Evolutionary conservation across 2,888 invertebrate genomes (phyloP).

Genomic region (Encarsia formosa): DNA sequence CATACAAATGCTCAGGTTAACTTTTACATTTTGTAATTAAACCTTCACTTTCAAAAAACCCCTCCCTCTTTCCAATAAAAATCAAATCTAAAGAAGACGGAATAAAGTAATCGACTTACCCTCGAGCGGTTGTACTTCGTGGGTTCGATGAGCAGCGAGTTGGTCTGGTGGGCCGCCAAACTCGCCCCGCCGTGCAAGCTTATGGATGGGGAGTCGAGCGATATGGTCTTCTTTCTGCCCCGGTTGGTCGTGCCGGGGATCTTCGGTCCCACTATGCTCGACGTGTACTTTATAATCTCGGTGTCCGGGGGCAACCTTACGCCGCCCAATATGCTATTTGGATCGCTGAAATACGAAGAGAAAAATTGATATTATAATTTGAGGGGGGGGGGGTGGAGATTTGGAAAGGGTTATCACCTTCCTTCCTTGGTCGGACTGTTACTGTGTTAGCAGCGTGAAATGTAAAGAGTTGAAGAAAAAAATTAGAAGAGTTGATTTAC

Average conservation of each 20-base stretch:
- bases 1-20: no score
- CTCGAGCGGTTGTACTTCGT: slow-evolving; percentile 44
- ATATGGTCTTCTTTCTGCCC: slow-evolving; percentile 84
- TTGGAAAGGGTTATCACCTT: slow-evolving; percentile 42
- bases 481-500: no score
- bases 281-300: slow-evolving; percentile 86
- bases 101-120: no score
- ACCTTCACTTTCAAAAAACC: no score
- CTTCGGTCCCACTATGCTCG: slow-evolving; percentile 82
- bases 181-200: slow-evolving; percentile 56
- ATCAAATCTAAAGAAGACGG: no score
- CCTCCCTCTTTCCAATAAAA: no score
- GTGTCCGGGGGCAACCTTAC: slow-evolving; percentile 83
- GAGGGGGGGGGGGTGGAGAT: neutral
- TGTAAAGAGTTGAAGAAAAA: no score
- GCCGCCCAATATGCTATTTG: slow-evolving; percentile 76
- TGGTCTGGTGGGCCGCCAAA: slow-evolving; percentile 16
- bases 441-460: slow-evolving; percentile 19
- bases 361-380: neutral
- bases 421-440: slow-evolving; percentile 47
- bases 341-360: slow-evolving; percentile 64
- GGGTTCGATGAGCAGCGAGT: slow-evolving; percentile 51
- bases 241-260: slow-evolving; percentile 79
- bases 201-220: slow-evolving; percentile 70
- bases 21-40: no score